Percentiles rank a stretch among this genome's conserved stretches.
phyloP scores from a whole-genome alignment of 2,888 invertebrate species.

The Unio pictorum region DNA sequence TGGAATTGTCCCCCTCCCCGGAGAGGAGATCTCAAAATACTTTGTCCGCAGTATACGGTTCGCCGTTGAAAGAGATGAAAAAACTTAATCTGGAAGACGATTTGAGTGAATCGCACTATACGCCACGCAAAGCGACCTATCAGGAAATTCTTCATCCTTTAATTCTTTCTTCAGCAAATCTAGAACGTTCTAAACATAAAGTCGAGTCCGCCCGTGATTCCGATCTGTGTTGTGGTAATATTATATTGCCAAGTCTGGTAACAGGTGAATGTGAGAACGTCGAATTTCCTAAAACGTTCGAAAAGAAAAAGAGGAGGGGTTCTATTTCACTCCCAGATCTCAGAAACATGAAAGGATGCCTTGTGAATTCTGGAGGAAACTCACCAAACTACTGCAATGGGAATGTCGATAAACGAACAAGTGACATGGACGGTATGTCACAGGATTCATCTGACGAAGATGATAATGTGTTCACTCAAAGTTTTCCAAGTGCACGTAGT shows the following conservation, averaged over 20 bases:
- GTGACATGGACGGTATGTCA: conserved; percentile 1
- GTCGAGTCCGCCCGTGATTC: no score
- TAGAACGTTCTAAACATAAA: no score
- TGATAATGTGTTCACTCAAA: conserved; percentile 31
- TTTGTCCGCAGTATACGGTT: neutral
- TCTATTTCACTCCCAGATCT: conserved; percentile 56
- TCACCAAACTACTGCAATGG: conserved; percentile 22
- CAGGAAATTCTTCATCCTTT: neutral
- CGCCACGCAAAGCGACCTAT: conserved; percentile 1
- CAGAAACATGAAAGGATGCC: conserved; percentile 39
- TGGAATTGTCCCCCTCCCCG: conserved; percentile 29
- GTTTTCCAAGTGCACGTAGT: conserved; percentile 11
- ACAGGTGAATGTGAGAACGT: neutral
- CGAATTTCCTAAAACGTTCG: conserved; percentile 14
- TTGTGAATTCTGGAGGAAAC: conserved; percentile 46
- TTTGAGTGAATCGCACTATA: neutral
- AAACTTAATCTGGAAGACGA: neutral
- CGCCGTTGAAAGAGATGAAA: neutral
- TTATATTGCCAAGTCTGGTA: no score
- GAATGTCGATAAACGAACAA: conserved; percentile 2
- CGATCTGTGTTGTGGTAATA: no score
- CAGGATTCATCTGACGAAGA: conserved; percentile 14
- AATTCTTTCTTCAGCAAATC: no score
- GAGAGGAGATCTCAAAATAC: conserved; percentile 12
- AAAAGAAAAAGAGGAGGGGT: conserved; percentile 31